phyloP scores from a whole-genome alignment of 2,888 invertebrate genomes.

The Buathra laborator region DNA sequence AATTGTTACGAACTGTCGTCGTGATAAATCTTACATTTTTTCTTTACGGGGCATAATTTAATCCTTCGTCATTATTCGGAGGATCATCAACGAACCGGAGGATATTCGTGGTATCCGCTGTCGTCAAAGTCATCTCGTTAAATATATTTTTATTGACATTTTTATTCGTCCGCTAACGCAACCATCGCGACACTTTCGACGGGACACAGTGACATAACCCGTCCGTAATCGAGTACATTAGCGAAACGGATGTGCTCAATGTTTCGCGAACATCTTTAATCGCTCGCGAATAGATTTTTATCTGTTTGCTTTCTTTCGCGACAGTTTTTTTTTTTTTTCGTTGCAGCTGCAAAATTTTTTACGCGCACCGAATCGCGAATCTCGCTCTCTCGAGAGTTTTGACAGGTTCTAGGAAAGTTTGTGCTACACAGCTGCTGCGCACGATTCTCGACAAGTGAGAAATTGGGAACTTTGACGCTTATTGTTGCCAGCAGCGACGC shows the following conservation, averaged over 20 bases:
- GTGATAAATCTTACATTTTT: conserved; percentile 79
- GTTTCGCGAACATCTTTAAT: neutral
- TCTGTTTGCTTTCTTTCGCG: neutral
- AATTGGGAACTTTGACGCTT: conserved; percentile 14
- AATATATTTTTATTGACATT: conserved; percentile 47
- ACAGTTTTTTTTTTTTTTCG: neutral
- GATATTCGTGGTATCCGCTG: conserved; percentile 33
- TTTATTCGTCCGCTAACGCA: conserved; percentile 34
- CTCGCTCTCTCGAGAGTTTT: neutral
- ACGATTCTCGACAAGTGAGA: neutral
- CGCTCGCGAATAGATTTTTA: neutral
- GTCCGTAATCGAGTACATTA: neutral
- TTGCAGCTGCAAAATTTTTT: neutral
- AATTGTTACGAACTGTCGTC: conserved; percentile 18
- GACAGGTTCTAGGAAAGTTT: neutral
- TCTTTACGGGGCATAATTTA: conserved; percentile 85
- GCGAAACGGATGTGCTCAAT: neutral
- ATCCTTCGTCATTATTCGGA: conserved; percentile 76
- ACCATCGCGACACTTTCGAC: conserved; percentile 46
- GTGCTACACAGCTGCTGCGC: too few species aligned
- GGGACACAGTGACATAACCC: conserved; percentile 32
- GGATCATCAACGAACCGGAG: conserved; percentile 55
- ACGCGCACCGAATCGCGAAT: too few species aligned
- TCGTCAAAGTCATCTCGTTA: conserved; percentile 59
- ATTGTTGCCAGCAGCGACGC: conserved; percentile 36